These are phyloP conservation scores for Ovis canadensis DNA, from an alignment of 2,113 vertebrate genomes.

Conservation along the genomic window DNA sequence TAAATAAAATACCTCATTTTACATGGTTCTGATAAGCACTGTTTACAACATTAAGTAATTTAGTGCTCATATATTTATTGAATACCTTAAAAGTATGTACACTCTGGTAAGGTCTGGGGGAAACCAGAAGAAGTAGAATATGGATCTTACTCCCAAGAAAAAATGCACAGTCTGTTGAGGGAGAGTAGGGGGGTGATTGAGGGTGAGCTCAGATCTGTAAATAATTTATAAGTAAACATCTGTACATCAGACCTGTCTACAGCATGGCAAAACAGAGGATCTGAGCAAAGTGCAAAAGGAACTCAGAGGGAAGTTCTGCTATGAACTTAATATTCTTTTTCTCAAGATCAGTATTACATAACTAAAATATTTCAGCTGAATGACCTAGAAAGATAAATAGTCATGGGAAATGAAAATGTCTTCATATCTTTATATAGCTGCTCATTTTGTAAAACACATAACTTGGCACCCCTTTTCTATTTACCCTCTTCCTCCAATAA, in stretches of 20 bases:
- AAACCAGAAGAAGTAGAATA: not conserved
- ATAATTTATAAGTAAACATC: not conserved
- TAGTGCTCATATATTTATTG: not conserved
- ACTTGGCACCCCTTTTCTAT: not conserved
- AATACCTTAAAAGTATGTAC: conserved; percentile 7
- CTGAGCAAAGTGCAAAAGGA: not conserved
- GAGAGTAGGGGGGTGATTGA: fast-evolving
- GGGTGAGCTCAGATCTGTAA: not conserved
- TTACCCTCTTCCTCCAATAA: not conserved
- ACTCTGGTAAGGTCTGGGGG: not conserved
- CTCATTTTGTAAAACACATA: not conserved
- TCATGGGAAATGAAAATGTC: not conserved
- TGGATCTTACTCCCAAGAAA: not conserved
- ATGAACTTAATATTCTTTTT: not conserved
- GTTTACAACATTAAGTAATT: conserved; percentile 11
- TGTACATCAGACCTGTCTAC: not conserved
- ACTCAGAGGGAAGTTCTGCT: not conserved
- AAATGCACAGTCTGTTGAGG: fast-evolving
- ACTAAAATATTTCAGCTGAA: not conserved
- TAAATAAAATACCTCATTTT: conserved; percentile 49
- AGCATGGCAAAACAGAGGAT: not conserved
- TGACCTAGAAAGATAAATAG: not conserved
- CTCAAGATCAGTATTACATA: not conserved
- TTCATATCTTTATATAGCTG: not conserved
- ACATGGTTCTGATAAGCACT: conserved; percentile 21